phyloP scores from a whole-genome alignment of 2,797 vertebrate genomes.

The Anabacerthia variegaticeps region DNA sequence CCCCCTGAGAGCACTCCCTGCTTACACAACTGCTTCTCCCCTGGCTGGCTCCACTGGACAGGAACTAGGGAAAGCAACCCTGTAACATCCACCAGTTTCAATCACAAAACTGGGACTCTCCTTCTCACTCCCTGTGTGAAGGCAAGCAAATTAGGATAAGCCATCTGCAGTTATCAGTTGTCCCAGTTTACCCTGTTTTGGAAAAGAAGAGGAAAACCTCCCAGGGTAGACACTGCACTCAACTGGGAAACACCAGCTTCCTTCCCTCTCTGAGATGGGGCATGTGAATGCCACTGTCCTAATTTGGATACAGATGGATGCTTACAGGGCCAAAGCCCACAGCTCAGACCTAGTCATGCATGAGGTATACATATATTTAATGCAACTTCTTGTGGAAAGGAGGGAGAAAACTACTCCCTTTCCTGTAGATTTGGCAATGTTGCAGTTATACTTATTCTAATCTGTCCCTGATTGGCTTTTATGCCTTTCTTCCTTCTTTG shows the following conservation, averaged over 20 bases:
- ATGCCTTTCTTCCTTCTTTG: not conserved
- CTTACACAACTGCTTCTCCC: not conserved
- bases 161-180: not conserved
- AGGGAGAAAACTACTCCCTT: not conserved
- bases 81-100: not conserved
- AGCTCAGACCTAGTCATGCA: not conserved
- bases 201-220: not conserved
- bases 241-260: not conserved
- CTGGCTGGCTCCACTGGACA: not conserved
- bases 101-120: not conserved
- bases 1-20: not conserved
- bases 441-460: not conserved
- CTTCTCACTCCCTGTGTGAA: not conserved
- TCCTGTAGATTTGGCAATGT: not conserved
- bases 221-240: fast-evolving
- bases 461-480: not conserved
- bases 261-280: not conserved
- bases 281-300: not conserved
- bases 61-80: not conserved
- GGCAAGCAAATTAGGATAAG: not conserved
- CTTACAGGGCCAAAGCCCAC: not conserved
- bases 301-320: not conserved
- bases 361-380: not conserved
- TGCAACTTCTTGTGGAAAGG: not conserved
- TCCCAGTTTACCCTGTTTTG: not conserved